These are phyloP conservation scores for Silurus meridionalis DNA, from an alignment of 2,113 vertebrate species.

Conservation along the genomic window DNA sequence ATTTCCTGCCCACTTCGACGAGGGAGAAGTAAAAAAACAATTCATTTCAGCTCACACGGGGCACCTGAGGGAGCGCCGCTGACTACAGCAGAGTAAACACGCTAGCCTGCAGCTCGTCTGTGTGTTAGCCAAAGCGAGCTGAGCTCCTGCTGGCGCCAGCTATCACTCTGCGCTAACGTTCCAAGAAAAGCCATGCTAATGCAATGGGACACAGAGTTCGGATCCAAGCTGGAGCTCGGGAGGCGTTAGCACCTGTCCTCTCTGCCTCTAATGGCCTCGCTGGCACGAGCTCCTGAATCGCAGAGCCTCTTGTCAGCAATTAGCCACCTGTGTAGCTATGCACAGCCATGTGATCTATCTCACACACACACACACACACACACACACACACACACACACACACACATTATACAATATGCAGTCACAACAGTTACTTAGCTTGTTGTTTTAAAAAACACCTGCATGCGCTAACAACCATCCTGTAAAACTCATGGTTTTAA, in stretches of 20 bases:
- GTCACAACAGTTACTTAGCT: slow-evolving; percentile 17
- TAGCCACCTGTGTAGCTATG: slow-evolving; percentile 54
- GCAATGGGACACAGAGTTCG: slow-evolving; percentile 11
- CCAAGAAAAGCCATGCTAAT: not conserved
- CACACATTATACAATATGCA: not conserved
- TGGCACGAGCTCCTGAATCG: slow-evolving; percentile 44
- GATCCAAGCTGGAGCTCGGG: slow-evolving; percentile 22
- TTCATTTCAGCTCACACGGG: slow-evolving; percentile 9
- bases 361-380: slow-evolving; percentile 10
- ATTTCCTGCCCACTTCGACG: not conserved
- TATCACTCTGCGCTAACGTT: not conserved
- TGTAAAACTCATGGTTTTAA: not conserved
- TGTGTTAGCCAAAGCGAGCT: slow-evolving; percentile 14
- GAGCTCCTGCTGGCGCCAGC: slow-evolving; percentile 5
- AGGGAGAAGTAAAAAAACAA: slow-evolving; percentile 14
- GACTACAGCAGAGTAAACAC: slow-evolving; percentile 37
- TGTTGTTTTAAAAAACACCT: not conserved
- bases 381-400: slow-evolving; percentile 1
- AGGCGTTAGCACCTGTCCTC: slow-evolving; percentile 49
- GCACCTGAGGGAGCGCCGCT: slow-evolving; percentile 24
- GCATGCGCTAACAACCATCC: not conserved
- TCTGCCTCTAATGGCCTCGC: slow-evolving; percentile 43
- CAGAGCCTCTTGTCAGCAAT: slow-evolving; percentile 56
- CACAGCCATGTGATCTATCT: slow-evolving; percentile 26
- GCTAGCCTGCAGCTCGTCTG: slow-evolving; percentile 37